phyloP scores from a whole-genome alignment of 1,140 invertebrate genomes.

The Zaprionus davidi region DNA sequence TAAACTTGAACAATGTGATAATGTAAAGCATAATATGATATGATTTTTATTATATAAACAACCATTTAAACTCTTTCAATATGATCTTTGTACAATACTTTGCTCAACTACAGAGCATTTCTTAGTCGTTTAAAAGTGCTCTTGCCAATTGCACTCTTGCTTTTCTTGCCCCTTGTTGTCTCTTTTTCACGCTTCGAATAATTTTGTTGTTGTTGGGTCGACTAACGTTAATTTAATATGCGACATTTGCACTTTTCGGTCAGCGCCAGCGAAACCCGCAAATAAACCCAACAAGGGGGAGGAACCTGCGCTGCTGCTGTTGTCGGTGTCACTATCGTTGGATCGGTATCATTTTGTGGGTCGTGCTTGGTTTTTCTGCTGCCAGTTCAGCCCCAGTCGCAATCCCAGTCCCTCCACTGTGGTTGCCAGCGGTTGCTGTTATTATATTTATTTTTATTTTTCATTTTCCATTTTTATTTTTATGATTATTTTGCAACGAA shows the following conservation, averaged over 20 bases:
- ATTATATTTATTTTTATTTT: constrained; percentile 23
- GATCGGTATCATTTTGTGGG: constrained; percentile 27
- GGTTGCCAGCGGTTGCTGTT: constrained; percentile 11
- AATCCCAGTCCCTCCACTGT: neutral
- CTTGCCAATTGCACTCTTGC: neutral
- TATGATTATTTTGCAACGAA: constrained; percentile 43
- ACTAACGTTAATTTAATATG: constrained; percentile 79
- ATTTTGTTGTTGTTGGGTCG: constrained; percentile 36
- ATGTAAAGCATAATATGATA: too few relatives aligned
- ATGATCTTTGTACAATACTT: too few relatives aligned
- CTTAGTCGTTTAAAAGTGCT: neutral
- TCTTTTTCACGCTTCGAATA: constrained; percentile 58
- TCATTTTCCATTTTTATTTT: neutral
- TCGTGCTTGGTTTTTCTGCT: constrained; percentile 3
- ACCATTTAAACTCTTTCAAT: too few relatives aligned
- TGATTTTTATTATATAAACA: too few relatives aligned
- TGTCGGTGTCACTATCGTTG: constrained; percentile 14
- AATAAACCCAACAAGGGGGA: constrained; percentile 20
- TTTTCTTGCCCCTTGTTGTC: constrained; percentile 26
- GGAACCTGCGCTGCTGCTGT: neutral
- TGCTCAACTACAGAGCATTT: constrained; percentile 14
- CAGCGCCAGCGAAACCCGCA: constrained; percentile 19
- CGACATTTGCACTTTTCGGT: constrained; percentile 78
- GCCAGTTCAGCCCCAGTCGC: neutral
- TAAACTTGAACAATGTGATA: neutral